These are phyloP conservation scores for Epinotia brunnichana DNA, from an alignment of 2,888 invertebrate genomes.

Conservation along the genomic window DNA sequence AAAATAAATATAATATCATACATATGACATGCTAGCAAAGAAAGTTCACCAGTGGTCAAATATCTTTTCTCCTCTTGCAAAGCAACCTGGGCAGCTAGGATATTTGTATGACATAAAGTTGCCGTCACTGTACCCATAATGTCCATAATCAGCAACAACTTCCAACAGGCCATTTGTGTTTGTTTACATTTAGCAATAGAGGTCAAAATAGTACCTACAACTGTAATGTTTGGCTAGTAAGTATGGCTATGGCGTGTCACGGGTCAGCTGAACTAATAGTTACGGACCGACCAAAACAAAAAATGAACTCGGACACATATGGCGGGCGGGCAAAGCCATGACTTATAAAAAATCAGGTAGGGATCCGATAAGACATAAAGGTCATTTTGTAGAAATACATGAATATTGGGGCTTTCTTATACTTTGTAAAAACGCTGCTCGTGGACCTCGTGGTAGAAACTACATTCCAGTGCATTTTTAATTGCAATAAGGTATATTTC, in stretches of 20 bases:
- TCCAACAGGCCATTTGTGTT: not conserved
- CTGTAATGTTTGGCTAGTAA: conserved; percentile 5
- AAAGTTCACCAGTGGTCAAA: not conserved
- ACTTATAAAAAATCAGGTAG: conserved; percentile 31
- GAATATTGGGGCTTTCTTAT: conserved; percentile 1
- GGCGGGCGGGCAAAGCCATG: conserved; percentile 7
- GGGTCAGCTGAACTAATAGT: conserved; percentile 33
- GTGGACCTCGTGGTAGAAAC: not conserved
- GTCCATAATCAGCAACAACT: no score
- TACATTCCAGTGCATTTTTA: not conserved
- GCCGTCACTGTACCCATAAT: no score
- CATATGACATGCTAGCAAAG: not conserved
- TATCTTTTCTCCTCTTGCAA: not conserved
- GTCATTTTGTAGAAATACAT: conserved; percentile 1
- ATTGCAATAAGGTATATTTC: not conserved
- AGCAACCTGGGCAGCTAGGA: no score
- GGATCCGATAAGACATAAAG: conserved; percentile 21
- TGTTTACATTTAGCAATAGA: conserved; percentile 1
- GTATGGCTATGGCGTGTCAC: not conserved
- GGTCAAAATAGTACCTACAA: conserved; percentile 4
- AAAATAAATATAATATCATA: no score
- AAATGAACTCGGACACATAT: conserved; percentile 10
- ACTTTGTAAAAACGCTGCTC: not conserved
- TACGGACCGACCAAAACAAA: conserved; percentile 11
- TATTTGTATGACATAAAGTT: no score